These are phyloP conservation scores for Drosophila murphyi DNA, from an alignment of 1,140 invertebrate species.

Conservation along the genomic window DNA sequence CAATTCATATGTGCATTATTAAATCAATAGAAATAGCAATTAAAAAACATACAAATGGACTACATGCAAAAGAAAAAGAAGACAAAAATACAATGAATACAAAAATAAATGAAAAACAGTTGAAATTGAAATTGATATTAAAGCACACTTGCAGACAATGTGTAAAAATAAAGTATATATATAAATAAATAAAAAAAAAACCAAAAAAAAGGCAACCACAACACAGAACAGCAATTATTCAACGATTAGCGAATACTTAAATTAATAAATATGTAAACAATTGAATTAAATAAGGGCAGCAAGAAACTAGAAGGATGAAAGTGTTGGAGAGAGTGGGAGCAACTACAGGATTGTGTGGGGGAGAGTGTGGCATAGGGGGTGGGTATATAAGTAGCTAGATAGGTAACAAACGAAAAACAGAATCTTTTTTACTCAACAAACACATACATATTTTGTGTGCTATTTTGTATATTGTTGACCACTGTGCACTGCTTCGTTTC, in stretches of 20 bases:
- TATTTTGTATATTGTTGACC: background rate
- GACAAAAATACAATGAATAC: conserved; percentile 22
- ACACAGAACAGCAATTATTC: conserved; percentile 19
- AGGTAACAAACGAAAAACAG: conserved; percentile 7
- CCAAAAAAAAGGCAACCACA: conserved; percentile 19
- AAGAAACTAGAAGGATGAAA: background rate
- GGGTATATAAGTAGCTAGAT: conserved; percentile 14
- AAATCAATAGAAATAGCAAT: conserved; percentile 34
- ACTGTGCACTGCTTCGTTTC: conserved; percentile 15
- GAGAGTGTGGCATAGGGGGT: background rate
- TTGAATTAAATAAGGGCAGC: conserved; percentile 21
- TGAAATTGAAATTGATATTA: conserved; percentile 45
- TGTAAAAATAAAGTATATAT: conserved; percentile 76
- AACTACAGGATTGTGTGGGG: background rate
- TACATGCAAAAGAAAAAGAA: conserved; percentile 41
- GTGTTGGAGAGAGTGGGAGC: background rate
- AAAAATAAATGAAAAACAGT: conserved; percentile 41
- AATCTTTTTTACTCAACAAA: conserved; percentile 10
- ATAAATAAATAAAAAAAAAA: conserved; percentile 24
- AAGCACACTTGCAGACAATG: conserved; percentile 84
- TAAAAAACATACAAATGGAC: conserved; percentile 30
- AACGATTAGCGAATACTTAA: conserved; percentile 26
- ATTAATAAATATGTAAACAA: conserved; percentile 8
- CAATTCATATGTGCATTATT: conserved; percentile 45
- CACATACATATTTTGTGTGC: conserved; percentile 21